Conservation (phyloP, 2,888 invertebrate species). For the Vannuccia rotundouncinata region DNA sequence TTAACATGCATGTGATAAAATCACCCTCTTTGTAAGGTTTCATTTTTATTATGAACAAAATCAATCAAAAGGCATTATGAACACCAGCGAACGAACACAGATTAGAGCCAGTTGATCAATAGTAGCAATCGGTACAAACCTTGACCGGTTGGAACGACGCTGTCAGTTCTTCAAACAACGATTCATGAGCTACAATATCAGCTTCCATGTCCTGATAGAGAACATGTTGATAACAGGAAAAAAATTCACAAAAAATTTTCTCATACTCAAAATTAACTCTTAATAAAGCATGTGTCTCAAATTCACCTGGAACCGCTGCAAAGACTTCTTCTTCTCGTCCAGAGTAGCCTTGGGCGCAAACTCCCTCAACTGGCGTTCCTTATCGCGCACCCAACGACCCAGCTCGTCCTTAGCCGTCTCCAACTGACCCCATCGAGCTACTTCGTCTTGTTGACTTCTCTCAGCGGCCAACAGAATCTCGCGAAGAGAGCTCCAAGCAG, state of each 20-base stretch:
- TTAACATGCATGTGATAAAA: no score
- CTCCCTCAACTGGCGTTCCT: conserved; percentile 2
- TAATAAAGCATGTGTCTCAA: not conserved
- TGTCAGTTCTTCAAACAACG: not conserved
- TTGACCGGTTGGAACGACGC: not conserved
- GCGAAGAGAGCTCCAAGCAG: not conserved
- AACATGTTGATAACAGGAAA: not conserved
- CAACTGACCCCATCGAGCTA: not conserved
- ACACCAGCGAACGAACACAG: no score
- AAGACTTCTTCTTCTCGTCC: not conserved
- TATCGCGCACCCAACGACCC: conserved; percentile 4
- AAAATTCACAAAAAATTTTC: not conserved
- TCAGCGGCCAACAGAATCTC: not conserved
- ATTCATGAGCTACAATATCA: not conserved
- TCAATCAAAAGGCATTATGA: no score
- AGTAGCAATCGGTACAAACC: no score
- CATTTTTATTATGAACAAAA: no score
- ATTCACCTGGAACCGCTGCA: not conserved
- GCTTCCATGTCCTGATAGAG: not conserved
- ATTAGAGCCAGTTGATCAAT: no score
- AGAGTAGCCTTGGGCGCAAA: conserved; percentile 6
- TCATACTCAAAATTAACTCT: not conserved
- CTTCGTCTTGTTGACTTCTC: not conserved
- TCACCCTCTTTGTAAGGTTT: no score
- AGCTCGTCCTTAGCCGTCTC: not conserved